Conservation (phyloP, 2,888 invertebrate genomes). For the Deilephila elpenor region DNA sequence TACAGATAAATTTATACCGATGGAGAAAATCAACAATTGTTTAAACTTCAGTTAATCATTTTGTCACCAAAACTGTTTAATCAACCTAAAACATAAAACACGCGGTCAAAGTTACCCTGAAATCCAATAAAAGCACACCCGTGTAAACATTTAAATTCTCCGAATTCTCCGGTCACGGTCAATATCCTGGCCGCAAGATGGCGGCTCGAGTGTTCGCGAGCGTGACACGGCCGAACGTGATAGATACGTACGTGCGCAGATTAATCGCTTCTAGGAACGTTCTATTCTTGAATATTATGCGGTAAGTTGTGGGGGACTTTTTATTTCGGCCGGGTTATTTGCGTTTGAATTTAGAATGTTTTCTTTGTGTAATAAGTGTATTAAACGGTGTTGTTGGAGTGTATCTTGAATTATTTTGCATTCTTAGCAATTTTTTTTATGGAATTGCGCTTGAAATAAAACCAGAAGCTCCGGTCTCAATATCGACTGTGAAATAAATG, state of each 20-base stretch:
- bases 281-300: conserved; percentile 12
- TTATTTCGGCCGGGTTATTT: not conserved
- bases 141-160: not conserved
- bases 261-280: conserved; percentile 44
- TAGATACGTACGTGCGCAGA: conserved; percentile 46
- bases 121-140: not conserved
- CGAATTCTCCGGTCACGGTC: conserved; percentile 12
- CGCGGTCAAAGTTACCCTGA: not conserved
- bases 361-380: not conserved
- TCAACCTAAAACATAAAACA: not conserved
- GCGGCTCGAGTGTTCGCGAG: conserved; percentile 50
- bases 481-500: too few relatives aligned
- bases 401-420: too few relatives aligned
- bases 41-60: too few relatives aligned
- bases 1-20: too few relatives aligned
- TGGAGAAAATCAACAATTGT: too few relatives aligned
- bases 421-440: too few relatives aligned
- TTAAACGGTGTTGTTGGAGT: not conserved
- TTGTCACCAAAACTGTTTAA: too few relatives aligned
- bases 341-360: conserved; percentile 4
- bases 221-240: conserved; percentile 56
- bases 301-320: not conserved
- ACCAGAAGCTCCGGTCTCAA: too few relatives aligned
- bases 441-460: too few relatives aligned
- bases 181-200: conserved; percentile 39